Conservation (phyloP, 2,888 invertebrate genomes). For the Apodemia hepburni region DNA sequence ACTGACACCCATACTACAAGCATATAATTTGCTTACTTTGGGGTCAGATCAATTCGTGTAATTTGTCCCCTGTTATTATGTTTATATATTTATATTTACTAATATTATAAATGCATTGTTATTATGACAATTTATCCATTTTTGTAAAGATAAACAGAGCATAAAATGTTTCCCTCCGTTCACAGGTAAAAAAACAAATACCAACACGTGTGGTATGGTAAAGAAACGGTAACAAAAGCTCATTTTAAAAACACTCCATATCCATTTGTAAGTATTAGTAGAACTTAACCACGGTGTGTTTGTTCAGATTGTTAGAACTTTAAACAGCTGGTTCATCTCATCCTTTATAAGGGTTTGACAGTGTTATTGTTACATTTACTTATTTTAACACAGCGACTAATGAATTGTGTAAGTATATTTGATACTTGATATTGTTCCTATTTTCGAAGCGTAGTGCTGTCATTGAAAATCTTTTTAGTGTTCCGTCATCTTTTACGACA, state of each 20-base stretch:
- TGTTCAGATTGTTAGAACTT: background rate
- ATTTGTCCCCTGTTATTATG: too few relatives aligned
- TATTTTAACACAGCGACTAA: background rate
- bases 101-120: too few relatives aligned
- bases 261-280: background rate
- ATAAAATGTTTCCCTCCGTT: too few relatives aligned
- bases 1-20: too few relatives aligned
- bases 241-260: background rate
- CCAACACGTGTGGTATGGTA: background rate
- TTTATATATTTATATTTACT: too few relatives aligned
- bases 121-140: too few relatives aligned
- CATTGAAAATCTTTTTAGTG: too few relatives aligned
- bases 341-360: background rate
- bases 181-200: background rate
- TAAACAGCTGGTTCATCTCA: background rate
- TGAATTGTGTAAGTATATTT: background rate
- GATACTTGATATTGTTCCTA: background rate
- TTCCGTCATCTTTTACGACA: too few relatives aligned
- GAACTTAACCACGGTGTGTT: constrained; percentile 2
- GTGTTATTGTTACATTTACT: background rate
- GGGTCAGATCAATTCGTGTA: too few relatives aligned
- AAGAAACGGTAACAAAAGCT: background rate
- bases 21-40: too few relatives aligned
- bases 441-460: too few relatives aligned
- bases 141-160: too few relatives aligned